Percentiles rank a stretch among this genome's conserved stretches.
Conservation (phyloP, 1,140 invertebrate genomes). For the Mya arenaria region DNA sequence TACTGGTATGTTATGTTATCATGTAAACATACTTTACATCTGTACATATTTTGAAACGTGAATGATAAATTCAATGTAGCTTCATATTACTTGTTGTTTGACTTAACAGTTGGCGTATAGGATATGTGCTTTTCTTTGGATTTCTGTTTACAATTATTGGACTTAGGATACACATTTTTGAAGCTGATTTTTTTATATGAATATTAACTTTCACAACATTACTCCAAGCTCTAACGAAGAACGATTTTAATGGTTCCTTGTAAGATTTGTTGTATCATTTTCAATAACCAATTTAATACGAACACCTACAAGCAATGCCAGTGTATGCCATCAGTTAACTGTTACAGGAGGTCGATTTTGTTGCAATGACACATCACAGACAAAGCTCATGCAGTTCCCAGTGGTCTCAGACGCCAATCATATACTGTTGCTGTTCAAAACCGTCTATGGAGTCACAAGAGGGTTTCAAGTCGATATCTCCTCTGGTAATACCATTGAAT, state of each 20-base stretch:
- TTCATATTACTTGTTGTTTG: not conserved
- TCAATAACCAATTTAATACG: too few species aligned
- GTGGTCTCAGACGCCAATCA: constrained; percentile 32
- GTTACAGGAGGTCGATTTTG: constrained; percentile 46
- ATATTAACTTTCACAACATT: too few species aligned
- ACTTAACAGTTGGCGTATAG: not conserved
- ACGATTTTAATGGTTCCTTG: too few species aligned
- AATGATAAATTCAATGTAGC: not conserved
- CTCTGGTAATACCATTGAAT: constrained; percentile 1
- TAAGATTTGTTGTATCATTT: too few species aligned
- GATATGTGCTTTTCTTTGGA: not conserved
- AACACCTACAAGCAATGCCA: too few species aligned
- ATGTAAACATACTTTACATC: not conserved
- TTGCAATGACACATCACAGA: constrained; percentile 11
- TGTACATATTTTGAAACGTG: not conserved
- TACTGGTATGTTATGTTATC: constrained; percentile 12
- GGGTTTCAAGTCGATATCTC: constrained; percentile 17
- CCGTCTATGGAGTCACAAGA: not conserved
- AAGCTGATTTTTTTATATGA: not conserved
- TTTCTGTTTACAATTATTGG: not conserved
- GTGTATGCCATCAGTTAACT: too few species aligned
- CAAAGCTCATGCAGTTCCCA: not conserved
- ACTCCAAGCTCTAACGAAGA: too few species aligned
- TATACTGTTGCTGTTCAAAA: constrained; percentile 34
- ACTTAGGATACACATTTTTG: not conserved